A percentile compares a stretch with the other conserved stretches of the same genome.
Conservation (phyloP, 2,888 invertebrate genomes). For the Cheilosia variabilis region DNA sequence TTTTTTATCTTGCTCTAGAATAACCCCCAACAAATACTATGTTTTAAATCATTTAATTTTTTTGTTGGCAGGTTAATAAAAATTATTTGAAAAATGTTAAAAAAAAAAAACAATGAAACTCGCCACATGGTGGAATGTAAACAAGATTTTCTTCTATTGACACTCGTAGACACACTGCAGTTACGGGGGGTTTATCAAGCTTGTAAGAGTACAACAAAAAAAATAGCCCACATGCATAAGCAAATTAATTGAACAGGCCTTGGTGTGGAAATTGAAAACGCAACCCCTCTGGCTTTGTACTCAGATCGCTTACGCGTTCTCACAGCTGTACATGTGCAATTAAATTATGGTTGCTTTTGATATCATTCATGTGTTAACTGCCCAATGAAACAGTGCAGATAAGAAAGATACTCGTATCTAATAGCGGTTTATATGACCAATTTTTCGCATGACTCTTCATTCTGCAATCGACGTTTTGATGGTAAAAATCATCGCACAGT, state of each 20-base stretch:
- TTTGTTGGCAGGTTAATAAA: constrained; percentile 16
- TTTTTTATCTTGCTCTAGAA: background rate
- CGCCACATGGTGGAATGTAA: constrained; percentile 22
- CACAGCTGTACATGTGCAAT: constrained; percentile 46
- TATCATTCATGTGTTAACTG: constrained; percentile 26
- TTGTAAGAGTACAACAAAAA: too few species aligned
- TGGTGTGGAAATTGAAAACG: constrained; percentile 33
- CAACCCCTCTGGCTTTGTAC: constrained; percentile 3
- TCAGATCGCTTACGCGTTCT: constrained; percentile 28
- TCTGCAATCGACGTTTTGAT: constrained; percentile 30
- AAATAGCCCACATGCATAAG: constrained; percentile 35
- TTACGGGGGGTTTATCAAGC: background rate
- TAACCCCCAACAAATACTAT: constrained; percentile 17
- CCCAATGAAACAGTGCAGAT: constrained; percentile 38
- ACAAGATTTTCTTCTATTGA: constrained; percentile 21
- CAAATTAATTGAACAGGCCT: constrained; percentile 59
- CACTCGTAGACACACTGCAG: constrained; percentile 7
- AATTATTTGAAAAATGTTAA: constrained; percentile 9
- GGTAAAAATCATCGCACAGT: constrained; percentile 57
- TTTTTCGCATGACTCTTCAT: background rate
- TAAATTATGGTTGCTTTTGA: constrained; percentile 37
- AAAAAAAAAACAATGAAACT: constrained; percentile 44
- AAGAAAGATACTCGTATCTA: constrained; percentile 31
- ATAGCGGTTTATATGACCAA: background rate
- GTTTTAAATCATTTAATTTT: too few species aligned